Base-by-base conservation (phyloP, 2,113 vertebrate species). In the Globicephala melas region DNA sequence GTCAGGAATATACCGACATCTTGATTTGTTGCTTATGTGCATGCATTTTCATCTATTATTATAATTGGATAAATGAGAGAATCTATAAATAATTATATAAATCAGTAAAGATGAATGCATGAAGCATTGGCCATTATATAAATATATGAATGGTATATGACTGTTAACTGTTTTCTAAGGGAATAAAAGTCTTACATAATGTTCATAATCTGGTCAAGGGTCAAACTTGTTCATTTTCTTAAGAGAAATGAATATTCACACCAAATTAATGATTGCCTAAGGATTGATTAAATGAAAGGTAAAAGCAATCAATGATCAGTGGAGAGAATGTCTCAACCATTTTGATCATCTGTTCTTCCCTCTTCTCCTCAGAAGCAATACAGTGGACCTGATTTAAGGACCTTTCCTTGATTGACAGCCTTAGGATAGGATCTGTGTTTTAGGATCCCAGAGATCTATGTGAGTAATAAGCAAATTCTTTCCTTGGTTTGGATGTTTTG, bases 361-460 rank as follows among this genome's bases (percentile, higher is more conserved):
- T 71, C 0, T 25, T 13, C 36, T 68, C 12, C 60, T 58, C 20
- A 58, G 68, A 38, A 38, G n/a, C 3, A 6, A 38, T 13, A 4
- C 55, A 6, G 4, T 5, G 2, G 12, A 2, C 36, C 36, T 25
- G 9, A 8, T 21, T 23, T 13, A 13, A 23, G 50, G 60, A 12
- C 36, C 15, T n/a, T 36, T 53, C 15, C 31, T 53, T 26, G 17
- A 25, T 5, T 28, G 6, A 1, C 7, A 17, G 53, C 23, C 33
- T 25, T 15, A 5, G 21, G 1, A 1, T n/a, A 3, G 10, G 38
- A 0, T 50, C 31, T 41, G 23, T 36, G 6, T 9, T 18, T 18
- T 31, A 55, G 71, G 28, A 38, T 38, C 10, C 15, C 6, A 47
- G 65, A 50, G 44, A 41, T 5, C 83, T n/a, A 1, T 18, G 88